A percentile compares a stretch with the other conserved stretches of the same genome.
Conservation (phyloP, 2,113 vertebrate genomes). For the Oceanites oceanicus region DNA sequence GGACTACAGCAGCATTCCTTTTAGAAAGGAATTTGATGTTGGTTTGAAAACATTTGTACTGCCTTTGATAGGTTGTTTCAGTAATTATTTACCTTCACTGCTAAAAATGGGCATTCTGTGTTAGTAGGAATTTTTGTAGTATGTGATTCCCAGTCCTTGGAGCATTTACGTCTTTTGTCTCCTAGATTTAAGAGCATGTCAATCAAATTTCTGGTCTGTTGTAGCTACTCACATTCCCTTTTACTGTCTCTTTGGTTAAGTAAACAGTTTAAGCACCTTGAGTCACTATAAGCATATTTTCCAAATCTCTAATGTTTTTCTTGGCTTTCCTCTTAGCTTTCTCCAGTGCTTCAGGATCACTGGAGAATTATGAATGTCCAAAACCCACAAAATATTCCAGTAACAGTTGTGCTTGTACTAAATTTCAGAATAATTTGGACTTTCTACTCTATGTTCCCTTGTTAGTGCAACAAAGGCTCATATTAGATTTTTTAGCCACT, state of each 20-base stretch:
- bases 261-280: conserved; percentile 25
- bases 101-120: background rate
- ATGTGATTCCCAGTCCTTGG: background rate
- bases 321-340: background rate
- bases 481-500: background rate
- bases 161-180: background rate
- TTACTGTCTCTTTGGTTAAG: background rate
- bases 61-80: background rate
- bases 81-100: background rate
- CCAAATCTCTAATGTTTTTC: background rate
- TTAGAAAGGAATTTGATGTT: background rate
- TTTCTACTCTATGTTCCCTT: background rate
- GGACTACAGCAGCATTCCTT: background rate
- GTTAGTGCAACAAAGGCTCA: background rate
- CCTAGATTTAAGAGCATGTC: background rate
- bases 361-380: background rate
- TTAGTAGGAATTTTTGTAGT: background rate
- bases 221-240: background rate
- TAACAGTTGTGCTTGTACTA: background rate
- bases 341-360: background rate
- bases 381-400: background rate
- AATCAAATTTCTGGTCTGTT: background rate
- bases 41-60: background rate
- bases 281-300: background rate
- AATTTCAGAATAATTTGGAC: background rate